Conservation (phyloP, 2,797 vertebrate species). For the Rallus crepitans region DNA sequence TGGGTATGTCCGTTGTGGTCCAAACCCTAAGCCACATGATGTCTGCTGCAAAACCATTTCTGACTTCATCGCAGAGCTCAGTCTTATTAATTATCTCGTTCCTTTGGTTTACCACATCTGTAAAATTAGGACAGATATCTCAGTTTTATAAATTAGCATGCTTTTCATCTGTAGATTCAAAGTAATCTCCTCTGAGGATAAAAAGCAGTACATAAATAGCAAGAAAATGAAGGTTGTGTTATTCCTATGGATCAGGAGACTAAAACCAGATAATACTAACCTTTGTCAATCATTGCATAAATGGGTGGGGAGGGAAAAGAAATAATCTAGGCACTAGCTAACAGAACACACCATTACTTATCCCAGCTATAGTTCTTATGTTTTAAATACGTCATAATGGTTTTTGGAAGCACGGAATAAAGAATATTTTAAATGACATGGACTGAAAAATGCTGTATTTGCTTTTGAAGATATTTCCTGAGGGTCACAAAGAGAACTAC, state of each 20-base stretch:
- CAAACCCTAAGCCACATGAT: background rate
- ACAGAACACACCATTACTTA: background rate
- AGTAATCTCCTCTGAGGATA: slow-evolving; percentile 62
- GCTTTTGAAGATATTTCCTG: background rate
- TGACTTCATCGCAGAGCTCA: slow-evolving; percentile 6
- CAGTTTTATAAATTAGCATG: slow-evolving; percentile 62
- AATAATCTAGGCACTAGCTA: background rate
- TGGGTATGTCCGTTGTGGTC: rapidly evolving
- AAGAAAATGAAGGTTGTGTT: slow-evolving; percentile 37
- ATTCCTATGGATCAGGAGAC: slow-evolving; percentile 42
- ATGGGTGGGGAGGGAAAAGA: background rate
- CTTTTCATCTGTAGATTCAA: slow-evolving; percentile 60
- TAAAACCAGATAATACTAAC: slow-evolving; percentile 25
- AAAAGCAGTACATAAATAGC: slow-evolving; percentile 46
- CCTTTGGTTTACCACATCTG: slow-evolving; percentile 35
- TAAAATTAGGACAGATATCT: slow-evolving; percentile 40
- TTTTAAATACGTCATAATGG: background rate
- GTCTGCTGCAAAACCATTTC: slow-evolving; percentile 18
- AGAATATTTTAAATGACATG: background rate
- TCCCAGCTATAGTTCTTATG: background rate
- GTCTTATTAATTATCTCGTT: slow-evolving; percentile 39
- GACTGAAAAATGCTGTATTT: background rate
- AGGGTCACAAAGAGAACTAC: background rate
- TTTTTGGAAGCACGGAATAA: background rate
- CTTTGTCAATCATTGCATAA: background rate